Evolutionary conservation across 1,140 invertebrate species (phyloP), one percentile per base, ranked within the genome.

Genomic region (Metopolophium dirhodum): DNA sequence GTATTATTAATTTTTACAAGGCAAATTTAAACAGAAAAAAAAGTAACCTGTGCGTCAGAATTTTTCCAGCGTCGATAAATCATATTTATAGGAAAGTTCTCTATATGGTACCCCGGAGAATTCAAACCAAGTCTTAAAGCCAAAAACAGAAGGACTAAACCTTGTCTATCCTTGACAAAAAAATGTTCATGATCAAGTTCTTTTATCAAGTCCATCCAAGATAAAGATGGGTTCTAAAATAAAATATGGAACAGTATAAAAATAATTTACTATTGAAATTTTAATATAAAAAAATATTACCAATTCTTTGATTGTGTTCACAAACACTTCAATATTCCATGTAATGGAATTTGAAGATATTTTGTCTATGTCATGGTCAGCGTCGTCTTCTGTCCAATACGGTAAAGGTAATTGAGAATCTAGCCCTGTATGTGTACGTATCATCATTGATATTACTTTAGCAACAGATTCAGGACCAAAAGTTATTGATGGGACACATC

Each of bases 261-360:
- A 77, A 77, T n/a, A 88, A 61, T 41, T 57, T 41, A 92, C 23
- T 37, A 54, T 14, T 49, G 45, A 87, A 89, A 90, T 83, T 88
- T 93, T 91, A 30, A 92, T 91, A 51, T 45, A 93, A n/a, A 6
- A 6, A 86, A n/a, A 94, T 83, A 57, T 95, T 94, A 98, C 97
- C 94, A 98, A 95, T 95, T 99, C 98, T 95, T 99, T 98, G 22
- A 99, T 95, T 68, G 98, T 97, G 95, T 98, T 97, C 20, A 99
- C 97, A 95, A 99, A 99, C 88, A 98, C 96, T 95, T 99, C 98
- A 23, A 98, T 96, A 95, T 99, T 99, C 98, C 98, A 99, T 8
- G 97, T 96, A n/a, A 95, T 96, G 93, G 96, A 95, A 93, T 95
- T 95, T 86, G 94, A 94, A 35, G 94, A 94, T 57, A 45, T 92